Conservation (phyloP, 2,888 invertebrate genomes). For the Hemicrepidius hirtus region DNA sequence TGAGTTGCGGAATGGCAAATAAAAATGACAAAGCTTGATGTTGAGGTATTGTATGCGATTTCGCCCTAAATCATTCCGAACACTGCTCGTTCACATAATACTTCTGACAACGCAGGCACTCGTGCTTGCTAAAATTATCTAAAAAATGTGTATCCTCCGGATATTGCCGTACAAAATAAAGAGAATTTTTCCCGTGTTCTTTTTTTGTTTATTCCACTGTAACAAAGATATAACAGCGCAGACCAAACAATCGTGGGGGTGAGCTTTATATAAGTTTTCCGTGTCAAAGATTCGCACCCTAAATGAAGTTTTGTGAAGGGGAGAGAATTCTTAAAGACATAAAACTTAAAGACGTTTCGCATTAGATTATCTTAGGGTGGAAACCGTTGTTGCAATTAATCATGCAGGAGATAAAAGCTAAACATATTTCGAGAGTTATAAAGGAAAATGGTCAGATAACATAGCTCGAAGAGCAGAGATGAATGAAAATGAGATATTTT, state of each 20-base stretch:
- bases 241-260: neutral
- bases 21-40: no score
- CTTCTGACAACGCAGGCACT: no score
- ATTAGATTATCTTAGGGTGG: slow-evolving; percentile 4
- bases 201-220: slow-evolving; percentile 8
- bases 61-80: no score
- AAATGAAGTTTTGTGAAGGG: slow-evolving; percentile 12
- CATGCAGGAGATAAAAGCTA: neutral
- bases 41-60: no score
- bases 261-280: slow-evolving; percentile 4
- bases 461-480: neutral
- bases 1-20: no score
- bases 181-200: no score
- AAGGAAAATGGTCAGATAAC: neutral
- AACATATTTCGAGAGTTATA: neutral
- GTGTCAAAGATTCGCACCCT: slow-evolving; percentile 4
- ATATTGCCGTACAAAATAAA: no score
- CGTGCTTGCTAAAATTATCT: no score
- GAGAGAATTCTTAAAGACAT: neutral
- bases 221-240: slow-evolving; percentile 2
- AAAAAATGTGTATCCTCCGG: no score
- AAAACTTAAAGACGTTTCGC: slow-evolving; percentile 10
- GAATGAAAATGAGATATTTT: slow-evolving; percentile 5
- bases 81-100: no score
- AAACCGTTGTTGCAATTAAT: slow-evolving; percentile 6